Percentiles rank a stretch among this genome's conserved stretches.
Evolutionary conservation across 2,888 invertebrate genomes (phyloP).

Genomic region (Stramonita haemastoma): DNA sequence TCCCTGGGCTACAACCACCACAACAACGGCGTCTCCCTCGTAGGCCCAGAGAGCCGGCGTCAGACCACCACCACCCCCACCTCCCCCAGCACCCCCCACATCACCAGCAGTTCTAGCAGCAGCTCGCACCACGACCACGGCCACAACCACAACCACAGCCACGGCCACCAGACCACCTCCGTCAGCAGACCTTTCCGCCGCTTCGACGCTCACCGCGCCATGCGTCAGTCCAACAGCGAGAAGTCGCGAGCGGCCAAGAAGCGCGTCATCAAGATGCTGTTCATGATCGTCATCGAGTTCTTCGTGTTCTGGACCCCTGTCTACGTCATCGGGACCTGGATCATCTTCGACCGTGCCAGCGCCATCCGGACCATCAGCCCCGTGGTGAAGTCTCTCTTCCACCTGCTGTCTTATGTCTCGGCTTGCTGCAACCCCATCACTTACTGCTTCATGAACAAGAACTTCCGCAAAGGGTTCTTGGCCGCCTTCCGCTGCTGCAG

Average conservation of each 20-base stretch:
- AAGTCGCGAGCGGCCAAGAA: slow-evolving; percentile 83
- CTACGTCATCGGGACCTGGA: slow-evolving; percentile 88
- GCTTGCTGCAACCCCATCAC: slow-evolving; percentile 94
- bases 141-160: background rate
- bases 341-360: slow-evolving; percentile 85
- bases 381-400: slow-evolving; percentile 82
- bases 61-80: background rate
- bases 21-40: slow-evolving; percentile 46
- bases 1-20: slow-evolving; percentile 41
- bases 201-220: slow-evolving; percentile 59
- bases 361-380: slow-evolving; percentile 77
- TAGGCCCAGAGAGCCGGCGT: slow-evolving; percentile 21
- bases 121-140: background rate
- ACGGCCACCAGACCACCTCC: background rate
- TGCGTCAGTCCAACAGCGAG: slow-evolving; percentile 66
- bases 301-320: slow-evolving; percentile 95
- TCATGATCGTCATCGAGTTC: slow-evolving; percentile 93
- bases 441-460: slow-evolving; percentile 94
- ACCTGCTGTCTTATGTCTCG: slow-evolving; percentile 88
- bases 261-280: slow-evolving; percentile 85
- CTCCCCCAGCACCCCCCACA: slow-evolving; percentile 13
- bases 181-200: slow-evolving; percentile 46
- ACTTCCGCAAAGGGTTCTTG: slow-evolving; percentile 89
- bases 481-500: slow-evolving; percentile 84
- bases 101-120: background rate